Base-by-base conservation (phyloP, 2,113 vertebrate genomes). In the cattle (Bos taurus) region DNA sequence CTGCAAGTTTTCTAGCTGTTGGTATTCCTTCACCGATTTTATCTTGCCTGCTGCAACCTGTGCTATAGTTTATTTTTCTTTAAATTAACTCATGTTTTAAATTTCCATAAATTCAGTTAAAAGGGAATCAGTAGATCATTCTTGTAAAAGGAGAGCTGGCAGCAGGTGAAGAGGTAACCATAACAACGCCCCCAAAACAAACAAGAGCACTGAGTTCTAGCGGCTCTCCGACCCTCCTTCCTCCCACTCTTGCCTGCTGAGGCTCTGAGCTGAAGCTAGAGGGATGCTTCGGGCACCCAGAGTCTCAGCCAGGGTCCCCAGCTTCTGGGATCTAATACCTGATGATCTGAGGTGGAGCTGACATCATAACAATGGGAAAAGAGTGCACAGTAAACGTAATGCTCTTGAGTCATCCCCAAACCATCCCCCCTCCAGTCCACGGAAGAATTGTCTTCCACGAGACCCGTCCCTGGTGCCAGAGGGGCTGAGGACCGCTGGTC, bases 41-140 rank as follows among this genome's bases (percentile, higher is more conserved):
- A 16, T n/a, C 13, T 82, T 52, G 1, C 40, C 40, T 90, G 36
- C 33, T 21, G n/a, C 43, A 23, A 43, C 15, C 56, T 71, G 50
- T 88, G 57, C 33, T n/a, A 23, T 48, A 16, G 19, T 8, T 80
- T 64, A 25, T 14, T 46, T 91, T 86, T 78, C 62, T 94, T 96
- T 78, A 92, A n/a, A 80, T 88, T 25, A 87, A 57, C 84, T 82
- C 48, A 6, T 40, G 14, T 80, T 67, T 93, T 91, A 56, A 48
- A 88, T 62, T 60, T 85, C 84, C 21, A 64, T 15, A 52, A 62
- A 56, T 56, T 13, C 28, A 28, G 15, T 54, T 23, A 30, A 54
- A 67, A 30, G 17, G 33, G 21, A 60, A 56, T 86, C 77, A 93
- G 77, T 87, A 40, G 71, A 43, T 50, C 16, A 6, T 77, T 52